Conservation (phyloP, 2,888 invertebrate species). For the Bellardia pandia region DNA sequence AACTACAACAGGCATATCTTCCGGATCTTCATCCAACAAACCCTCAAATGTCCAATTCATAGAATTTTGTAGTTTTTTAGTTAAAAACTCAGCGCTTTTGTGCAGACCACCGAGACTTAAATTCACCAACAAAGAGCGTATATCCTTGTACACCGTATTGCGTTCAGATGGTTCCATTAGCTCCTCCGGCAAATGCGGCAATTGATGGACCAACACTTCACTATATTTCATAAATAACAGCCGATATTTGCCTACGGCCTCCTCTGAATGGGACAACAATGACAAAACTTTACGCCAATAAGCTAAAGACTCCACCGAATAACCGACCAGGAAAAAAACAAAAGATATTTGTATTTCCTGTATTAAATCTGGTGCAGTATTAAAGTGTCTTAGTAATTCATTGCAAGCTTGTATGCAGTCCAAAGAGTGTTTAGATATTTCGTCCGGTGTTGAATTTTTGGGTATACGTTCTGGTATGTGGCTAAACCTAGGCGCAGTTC, state of each 20-base stretch:
- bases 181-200: constrained; percentile 96
- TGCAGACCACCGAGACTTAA: constrained; percentile 78
- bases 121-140: constrained; percentile 92
- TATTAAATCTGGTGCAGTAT: constrained; percentile 88
- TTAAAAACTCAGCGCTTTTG: constrained; percentile 80
- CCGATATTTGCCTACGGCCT: constrained; percentile 89
- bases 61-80: constrained; percentile 77
- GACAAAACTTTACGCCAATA: constrained; percentile 97
- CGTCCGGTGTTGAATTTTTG: constrained; percentile 90
- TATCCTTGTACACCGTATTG: constrained; percentile 94
- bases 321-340: constrained; percentile 95
- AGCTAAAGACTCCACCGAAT: constrained; percentile 96
- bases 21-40: constrained; percentile 83
- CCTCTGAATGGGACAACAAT: constrained; percentile 91
- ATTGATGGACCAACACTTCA: constrained; percentile 89
- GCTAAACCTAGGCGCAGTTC: constrained; percentile 92
- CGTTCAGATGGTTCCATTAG: constrained; percentile 95
- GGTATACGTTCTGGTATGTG: constrained; percentile 91
- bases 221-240: constrained; percentile 91
- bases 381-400: constrained; percentile 77
- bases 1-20: constrained; percentile 83
- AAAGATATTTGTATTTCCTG: constrained; percentile 97
- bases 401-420: constrained; percentile 85
- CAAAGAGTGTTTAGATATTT: constrained; percentile 94
- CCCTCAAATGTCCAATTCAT: constrained; percentile 82